Evolutionary conservation across 2,797 vertebrate genomes (phyloP).

Genomic region (Hipposideros larvatus): DNA sequence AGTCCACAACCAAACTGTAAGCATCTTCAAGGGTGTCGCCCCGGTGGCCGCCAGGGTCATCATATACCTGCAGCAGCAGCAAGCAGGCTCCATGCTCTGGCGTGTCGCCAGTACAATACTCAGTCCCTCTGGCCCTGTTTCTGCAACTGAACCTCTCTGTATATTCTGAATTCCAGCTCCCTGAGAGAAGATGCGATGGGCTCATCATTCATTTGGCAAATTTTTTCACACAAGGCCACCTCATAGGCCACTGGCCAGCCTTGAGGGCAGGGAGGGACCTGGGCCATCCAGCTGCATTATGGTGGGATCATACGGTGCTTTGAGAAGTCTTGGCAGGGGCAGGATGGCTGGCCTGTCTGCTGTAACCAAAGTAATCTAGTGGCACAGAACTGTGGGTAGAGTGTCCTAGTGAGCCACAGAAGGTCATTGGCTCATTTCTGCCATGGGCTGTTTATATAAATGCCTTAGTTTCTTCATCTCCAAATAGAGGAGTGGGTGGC

Average conservation of each 20-base stretch:
- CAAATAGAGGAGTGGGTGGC: background rate
- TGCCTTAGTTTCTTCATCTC: conserved; percentile 33
- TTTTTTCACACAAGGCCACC: background rate
- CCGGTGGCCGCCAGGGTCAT: fast-evolving
- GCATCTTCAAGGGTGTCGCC: background rate
- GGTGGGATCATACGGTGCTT: background rate
- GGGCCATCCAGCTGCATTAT: background rate
- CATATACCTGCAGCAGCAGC: background rate
- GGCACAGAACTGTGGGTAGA: background rate
- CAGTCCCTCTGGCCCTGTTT: background rate
- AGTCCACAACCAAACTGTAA: background rate
- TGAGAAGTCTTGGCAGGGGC: background rate
- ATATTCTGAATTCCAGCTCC: background rate
- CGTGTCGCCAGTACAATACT: fast-evolving
- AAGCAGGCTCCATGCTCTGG: fast-evolving
- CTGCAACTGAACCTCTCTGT: fast-evolving
- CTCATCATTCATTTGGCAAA: background rate
- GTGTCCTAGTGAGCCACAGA: background rate
- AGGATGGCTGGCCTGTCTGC: background rate
- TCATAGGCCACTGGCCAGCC: background rate
- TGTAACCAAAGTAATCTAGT: background rate
- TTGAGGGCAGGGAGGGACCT: background rate
- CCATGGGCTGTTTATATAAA: background rate
- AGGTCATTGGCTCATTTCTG: background rate
- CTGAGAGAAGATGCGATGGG: background rate